These are phyloP conservation scores for Lophotis ruficrista DNA, from an alignment of 2,113 vertebrate genomes.

Conservation along the genomic window DNA sequence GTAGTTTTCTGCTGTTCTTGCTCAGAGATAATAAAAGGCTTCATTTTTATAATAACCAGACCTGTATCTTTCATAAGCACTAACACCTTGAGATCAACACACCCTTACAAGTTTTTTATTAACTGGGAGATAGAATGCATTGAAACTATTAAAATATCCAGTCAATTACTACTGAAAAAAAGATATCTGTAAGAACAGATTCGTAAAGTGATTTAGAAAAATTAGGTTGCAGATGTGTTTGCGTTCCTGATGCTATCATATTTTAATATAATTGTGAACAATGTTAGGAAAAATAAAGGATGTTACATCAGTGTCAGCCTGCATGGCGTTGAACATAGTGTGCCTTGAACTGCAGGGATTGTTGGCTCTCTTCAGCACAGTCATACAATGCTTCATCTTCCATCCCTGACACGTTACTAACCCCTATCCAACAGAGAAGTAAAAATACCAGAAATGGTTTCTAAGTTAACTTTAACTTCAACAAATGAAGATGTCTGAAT, in stretches of 20 bases:
- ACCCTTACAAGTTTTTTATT: neutral
- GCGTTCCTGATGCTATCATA: neutral
- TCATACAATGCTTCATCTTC: neutral
- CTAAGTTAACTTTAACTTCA: neutral
- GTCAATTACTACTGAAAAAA: neutral
- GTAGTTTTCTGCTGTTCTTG: neutral
- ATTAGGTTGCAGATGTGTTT: neutral
- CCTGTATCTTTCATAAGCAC: neutral
- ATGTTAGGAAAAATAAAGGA: neutral
- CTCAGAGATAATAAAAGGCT: neutral
- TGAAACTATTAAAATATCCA: neutral
- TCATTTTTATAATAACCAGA: neutral
- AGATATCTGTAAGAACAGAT: neutral
- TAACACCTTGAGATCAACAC: neutral
- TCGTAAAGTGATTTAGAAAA: neutral
- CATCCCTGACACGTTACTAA: neutral
- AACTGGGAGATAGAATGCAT: neutral
- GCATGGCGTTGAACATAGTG: rapidly evolving
- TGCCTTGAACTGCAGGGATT: neutral
- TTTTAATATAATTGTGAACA: neutral
- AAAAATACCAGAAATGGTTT: neutral
- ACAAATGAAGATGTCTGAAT: neutral
- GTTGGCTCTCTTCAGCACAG: neutral
- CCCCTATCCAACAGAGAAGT: neutral
- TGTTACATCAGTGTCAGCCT: neutral